Evolutionary conservation across 2,797 vertebrate species (phyloP), one percentile per base, ranked within the genome.

Genomic region (Cynopterus sphinx): DNA sequence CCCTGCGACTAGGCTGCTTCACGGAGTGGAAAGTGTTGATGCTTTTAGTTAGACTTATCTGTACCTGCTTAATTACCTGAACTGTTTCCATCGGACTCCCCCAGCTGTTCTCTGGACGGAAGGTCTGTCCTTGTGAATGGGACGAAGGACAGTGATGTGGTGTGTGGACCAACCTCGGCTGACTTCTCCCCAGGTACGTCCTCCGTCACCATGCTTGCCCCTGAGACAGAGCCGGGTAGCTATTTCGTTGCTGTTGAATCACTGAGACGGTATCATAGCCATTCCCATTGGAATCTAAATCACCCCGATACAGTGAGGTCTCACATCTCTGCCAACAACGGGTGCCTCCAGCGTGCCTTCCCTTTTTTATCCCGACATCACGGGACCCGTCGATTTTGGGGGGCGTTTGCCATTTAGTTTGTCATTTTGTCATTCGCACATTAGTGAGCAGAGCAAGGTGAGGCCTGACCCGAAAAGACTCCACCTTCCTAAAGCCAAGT

Each of bases 91-190:
- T 92, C 55, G 61, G 3, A 12, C 53, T 10, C 3, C n/a, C 9
- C 22, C 36, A 98, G 98, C 91, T 98, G 98, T 16, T 96, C 97
- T 15, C 71, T 67, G 67, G 53, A 31, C 1, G 96, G 97, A 71
- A 83, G 91, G 70, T 22, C 67, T 10, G 89, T 98, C 1, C 85
- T 93, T 16, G 70, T 57, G 73, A 95, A 96, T 2, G 99, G 99
- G 79, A 98, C 98, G 0, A 65, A 85, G 84, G 53, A 75, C 24
- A 97, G 79, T 2, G 98, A 99, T 9, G 98, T 96, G 24, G 31
- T 98, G 43, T 99, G 99, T 81, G 96, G 96, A n/a, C 39, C 36
- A 0, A 0, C 15, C 21, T 15, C 53, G 22, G n/a, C 61, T 6
- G 13, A 22, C 96, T 33, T 43, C 1, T n/a, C 46, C 67, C 94